Conservation (phyloP, 1,140 invertebrate species). For the Agrypnia vestita region DNA sequence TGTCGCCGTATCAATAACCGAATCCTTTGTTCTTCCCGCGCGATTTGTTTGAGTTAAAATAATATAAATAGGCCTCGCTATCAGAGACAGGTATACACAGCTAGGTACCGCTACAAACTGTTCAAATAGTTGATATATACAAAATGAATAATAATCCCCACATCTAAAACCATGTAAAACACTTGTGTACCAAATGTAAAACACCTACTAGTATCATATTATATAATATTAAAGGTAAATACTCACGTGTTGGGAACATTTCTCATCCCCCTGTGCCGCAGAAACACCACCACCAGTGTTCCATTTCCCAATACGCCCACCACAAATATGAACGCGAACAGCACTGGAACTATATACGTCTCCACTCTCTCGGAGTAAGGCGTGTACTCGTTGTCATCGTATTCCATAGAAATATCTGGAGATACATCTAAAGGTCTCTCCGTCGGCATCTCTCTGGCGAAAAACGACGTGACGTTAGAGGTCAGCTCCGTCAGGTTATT, state of each 20-base stretch:
- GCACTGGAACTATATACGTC: constrained; percentile 88
- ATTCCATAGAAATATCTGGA: constrained; percentile 60
- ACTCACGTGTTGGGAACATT: constrained; percentile 95
- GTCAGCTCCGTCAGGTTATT: constrained; percentile 40
- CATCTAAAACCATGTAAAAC: no score
- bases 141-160: no score
- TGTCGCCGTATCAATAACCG: no score
- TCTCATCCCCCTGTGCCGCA: constrained; percentile 85
- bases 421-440: not conserved
- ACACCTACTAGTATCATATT: no score
- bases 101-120: no score
- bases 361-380: constrained; percentile 84
- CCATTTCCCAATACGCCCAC: constrained; percentile 93
- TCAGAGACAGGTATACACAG: no score
- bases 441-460: constrained; percentile 29
- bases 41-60: no score
- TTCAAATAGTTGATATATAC: no score
- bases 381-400: constrained; percentile 73
- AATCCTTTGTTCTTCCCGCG: no score
- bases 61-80: no score
- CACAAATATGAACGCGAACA: constrained; percentile 91
- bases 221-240: constrained; percentile 1
- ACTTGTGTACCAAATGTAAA: no score
- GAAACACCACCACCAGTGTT: constrained; percentile 87
- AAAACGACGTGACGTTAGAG: constrained; percentile 21